Evolutionary conservation across 2,797 vertebrate genomes (phyloP), one percentile per base, ranked within the genome.

Genomic region (Intellagama lesueurii): DNA sequence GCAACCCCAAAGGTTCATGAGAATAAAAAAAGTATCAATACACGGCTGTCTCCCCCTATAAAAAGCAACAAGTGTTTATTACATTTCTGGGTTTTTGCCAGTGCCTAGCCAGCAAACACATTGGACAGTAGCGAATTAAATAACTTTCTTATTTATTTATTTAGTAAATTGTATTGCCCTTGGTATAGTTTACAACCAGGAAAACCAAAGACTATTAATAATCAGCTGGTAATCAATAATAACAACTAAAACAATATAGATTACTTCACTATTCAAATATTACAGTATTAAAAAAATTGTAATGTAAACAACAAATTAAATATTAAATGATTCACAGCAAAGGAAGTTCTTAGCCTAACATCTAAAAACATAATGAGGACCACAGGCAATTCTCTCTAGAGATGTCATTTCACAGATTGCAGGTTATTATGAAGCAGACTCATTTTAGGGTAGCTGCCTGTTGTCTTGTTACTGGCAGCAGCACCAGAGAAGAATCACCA

Each of bases 1-100:
- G 94, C 86, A 96, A 96, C 97, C 95, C 96, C 97, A 97, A 97
- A 85, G 87, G 88, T 91, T 92, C 66, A 78, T n/a, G 73, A 64
- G 79, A 85, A 9, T 70, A n/a, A 82, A 81, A 52, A 64, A 79
- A 88, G 24, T 83, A 87, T 90, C 49, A 92, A 76, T 52, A 91
- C 69, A 91, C 76, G 47, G 78, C 77, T 28, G 66, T 78, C 5
- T 90, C 79, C 88, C 83, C 81, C 32, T 40, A 81, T 72, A 52
- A 91, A 88, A 40, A 66, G 87, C 85, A 79, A 77, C 87, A 90
- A 89, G 28, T 87, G 70, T 69, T 86, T 87, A 76, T 30, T 49
- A 89, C 76, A 81, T 82, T 69, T 80, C 86, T 90, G 32, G 89
- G 12, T 32, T 83, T 3, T 88, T 70, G 6, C 66, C 26, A n/a